Evolutionary conservation across 2,888 invertebrate genomes (phyloP).

Genomic region (Caenorhabditis becei): DNA sequence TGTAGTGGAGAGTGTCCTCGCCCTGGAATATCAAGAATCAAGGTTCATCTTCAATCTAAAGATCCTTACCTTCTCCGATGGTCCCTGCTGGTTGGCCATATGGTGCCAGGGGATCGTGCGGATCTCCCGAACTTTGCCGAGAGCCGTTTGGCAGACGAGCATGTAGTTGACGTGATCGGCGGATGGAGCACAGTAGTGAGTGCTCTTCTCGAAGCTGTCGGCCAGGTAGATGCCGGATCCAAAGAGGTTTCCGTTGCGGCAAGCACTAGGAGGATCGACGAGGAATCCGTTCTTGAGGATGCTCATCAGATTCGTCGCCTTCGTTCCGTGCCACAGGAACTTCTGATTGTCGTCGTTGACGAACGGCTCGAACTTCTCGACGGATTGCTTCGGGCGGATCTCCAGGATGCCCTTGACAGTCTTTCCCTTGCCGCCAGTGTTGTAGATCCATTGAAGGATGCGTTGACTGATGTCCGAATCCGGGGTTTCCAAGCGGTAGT

Average conservation of each 20-base stretch:
- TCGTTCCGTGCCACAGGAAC: constrained; percentile 84
- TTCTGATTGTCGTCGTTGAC: constrained; percentile 56
- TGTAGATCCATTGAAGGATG: constrained; percentile 84
- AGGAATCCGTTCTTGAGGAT: constrained; percentile 83
- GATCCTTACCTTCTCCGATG: constrained; percentile 29
- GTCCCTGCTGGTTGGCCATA: too few species aligned
- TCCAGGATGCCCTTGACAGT: constrained; percentile 50
- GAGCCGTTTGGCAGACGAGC: constrained; percentile 83
- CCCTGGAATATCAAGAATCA: constrained; percentile 24
- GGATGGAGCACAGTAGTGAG: constrained; percentile 82
- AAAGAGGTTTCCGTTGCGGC: constrained; percentile 82
- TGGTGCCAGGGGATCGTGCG: constrained; percentile 12
- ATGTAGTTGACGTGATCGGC: constrained; percentile 82
- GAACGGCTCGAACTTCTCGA: constrained; percentile 40
- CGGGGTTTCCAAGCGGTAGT: constrained; percentile 81
- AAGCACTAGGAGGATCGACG: constrained; percentile 83
- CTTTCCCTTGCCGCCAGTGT: constrained; percentile 67
- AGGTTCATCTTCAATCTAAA: not conserved
- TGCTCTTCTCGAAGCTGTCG: constrained; percentile 84
- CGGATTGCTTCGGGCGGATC: constrained; percentile 42
- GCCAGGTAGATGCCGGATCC: constrained; percentile 84
- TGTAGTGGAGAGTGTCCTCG: constrained; percentile 63
- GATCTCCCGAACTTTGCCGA: constrained; percentile 47
- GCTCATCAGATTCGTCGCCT: constrained; percentile 83
- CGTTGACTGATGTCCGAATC: constrained; percentile 83